These are phyloP conservation scores for Noctua janthina DNA, from an alignment of 2,888 invertebrate species.

Conservation along the genomic window DNA sequence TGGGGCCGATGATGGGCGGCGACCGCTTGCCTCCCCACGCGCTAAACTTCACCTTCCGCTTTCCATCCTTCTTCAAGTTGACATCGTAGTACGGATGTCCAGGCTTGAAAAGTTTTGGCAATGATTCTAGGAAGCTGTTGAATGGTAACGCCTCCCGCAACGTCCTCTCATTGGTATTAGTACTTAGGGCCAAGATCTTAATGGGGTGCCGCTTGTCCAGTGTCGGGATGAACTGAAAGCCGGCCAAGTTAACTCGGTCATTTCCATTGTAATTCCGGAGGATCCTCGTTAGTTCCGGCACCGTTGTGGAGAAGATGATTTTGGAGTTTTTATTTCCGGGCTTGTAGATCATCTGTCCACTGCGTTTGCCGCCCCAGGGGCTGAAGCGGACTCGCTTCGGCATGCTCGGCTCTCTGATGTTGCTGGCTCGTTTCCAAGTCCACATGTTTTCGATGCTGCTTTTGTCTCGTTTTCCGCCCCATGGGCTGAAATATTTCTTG, in stretches of 20 bases:
- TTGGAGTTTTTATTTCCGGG: conserved; percentile 80
- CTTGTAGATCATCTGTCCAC: conserved; percentile 84
- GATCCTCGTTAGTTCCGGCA: conserved; percentile 83
- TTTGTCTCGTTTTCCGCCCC: conserved; percentile 84
- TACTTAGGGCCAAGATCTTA: conserved; percentile 80
- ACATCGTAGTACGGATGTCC: conserved; percentile 85
- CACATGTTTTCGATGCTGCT: conserved; percentile 78
- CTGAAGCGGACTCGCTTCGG: conserved; percentile 87
- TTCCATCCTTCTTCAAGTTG: conserved; percentile 85
- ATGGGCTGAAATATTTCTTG: conserved; percentile 86
- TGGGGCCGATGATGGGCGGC: conserved; percentile 87
- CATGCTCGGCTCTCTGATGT: conserved; percentile 85
- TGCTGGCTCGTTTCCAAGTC: conserved; percentile 83
- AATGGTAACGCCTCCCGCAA: conserved; percentile 81
- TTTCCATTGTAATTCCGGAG: conserved; percentile 78
- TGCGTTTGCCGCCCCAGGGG: conserved; percentile 88
- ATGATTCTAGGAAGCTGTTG: conserved; percentile 77
- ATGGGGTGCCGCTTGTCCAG: conserved; percentile 83
- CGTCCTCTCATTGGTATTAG: conserved; percentile 74
- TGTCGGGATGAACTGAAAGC: conserved; percentile 79
- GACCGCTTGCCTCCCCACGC: conserved; percentile 88
- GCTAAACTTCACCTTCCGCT: conserved; percentile 87
- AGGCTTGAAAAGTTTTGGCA: conserved; percentile 81
- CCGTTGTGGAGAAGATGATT: conserved; percentile 81
- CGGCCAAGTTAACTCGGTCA: conserved; percentile 75